Evolutionary conservation across 1,140 invertebrate species (phyloP).

Genomic region (Drosophila asahinai): DNA sequence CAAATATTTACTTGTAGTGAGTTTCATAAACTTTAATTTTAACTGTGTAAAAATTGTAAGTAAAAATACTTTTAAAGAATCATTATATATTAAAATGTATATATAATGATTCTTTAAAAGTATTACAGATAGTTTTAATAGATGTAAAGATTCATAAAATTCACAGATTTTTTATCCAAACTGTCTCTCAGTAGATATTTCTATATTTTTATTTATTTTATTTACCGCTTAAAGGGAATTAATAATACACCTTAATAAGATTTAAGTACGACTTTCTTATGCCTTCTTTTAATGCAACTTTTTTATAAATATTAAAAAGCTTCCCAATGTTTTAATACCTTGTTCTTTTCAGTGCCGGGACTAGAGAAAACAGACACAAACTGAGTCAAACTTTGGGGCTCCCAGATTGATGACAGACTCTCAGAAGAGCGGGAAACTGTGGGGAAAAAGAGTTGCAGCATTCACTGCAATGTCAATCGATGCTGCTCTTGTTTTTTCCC

Average conservation of each 20-base stretch:
- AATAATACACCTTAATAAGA: too few relatives aligned
- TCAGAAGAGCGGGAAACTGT: constrained; percentile 15
- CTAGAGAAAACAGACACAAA: constrained; percentile 22
- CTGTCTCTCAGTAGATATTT: too few relatives aligned
- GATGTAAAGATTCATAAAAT: too few relatives aligned
- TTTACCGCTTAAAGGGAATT: too few relatives aligned
- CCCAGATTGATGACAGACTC: constrained; percentile 61
- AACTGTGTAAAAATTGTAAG: background rate
- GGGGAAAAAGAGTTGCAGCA: constrained; percentile 35
- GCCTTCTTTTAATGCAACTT: background rate
- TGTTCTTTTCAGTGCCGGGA: constrained; percentile 1
- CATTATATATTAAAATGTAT: too few relatives aligned
- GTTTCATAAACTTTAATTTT: background rate
- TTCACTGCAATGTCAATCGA: constrained; percentile 72
- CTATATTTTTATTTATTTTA: too few relatives aligned
- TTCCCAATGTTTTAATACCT: background rate
- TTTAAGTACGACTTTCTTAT: background rate
- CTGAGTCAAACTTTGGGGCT: constrained; percentile 41
- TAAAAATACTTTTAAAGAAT: background rate
- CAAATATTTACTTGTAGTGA: background rate
- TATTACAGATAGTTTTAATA: too few relatives aligned
- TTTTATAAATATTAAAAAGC: background rate
- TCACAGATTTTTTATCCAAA: too few relatives aligned
- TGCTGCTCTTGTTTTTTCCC: constrained; percentile 43
- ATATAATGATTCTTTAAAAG: too few relatives aligned